A percentile compares a stretch with the other conserved stretches of the same genome.
Conservation (phyloP, 2,797 vertebrate genomes). For the Ciconia nigra region DNA sequence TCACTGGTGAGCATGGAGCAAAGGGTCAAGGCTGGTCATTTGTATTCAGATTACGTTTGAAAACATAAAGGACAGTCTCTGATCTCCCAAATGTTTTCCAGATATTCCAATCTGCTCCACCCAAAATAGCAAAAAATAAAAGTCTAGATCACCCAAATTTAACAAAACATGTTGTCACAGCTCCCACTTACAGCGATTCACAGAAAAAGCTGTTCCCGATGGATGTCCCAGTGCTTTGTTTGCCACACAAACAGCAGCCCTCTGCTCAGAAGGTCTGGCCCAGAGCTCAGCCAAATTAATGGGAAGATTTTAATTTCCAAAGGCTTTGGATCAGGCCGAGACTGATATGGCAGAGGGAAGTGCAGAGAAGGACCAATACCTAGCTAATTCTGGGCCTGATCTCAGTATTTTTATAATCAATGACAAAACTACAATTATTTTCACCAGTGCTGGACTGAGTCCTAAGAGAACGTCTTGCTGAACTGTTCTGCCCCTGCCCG, state of each 20-base stretch:
- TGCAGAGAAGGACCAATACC: background rate
- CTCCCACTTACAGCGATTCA: background rate
- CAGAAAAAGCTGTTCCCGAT: background rate
- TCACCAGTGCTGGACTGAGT: background rate
- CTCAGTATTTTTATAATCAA: background rate
- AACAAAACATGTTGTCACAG: background rate
- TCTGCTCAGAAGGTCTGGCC: background rate
- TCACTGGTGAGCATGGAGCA: background rate
- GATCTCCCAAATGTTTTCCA: background rate
- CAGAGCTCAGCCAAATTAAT: background rate
- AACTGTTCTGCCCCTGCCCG: background rate
- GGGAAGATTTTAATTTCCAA: background rate
- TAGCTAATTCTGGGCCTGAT: background rate
- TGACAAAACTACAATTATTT: background rate
- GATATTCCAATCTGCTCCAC: background rate
- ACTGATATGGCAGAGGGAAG: background rate
- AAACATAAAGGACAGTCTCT: background rate
- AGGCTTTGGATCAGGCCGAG: background rate
- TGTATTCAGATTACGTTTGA: background rate
- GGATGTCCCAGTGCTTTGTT: background rate
- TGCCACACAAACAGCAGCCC: background rate
- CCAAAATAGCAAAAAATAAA: background rate
- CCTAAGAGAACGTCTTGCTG: background rate
- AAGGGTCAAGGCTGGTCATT: background rate
- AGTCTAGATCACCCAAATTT: background rate